These are phyloP conservation scores for Chloroclysta siterata DNA, from an alignment of 2,888 invertebrate species.

Conservation along the genomic window DNA sequence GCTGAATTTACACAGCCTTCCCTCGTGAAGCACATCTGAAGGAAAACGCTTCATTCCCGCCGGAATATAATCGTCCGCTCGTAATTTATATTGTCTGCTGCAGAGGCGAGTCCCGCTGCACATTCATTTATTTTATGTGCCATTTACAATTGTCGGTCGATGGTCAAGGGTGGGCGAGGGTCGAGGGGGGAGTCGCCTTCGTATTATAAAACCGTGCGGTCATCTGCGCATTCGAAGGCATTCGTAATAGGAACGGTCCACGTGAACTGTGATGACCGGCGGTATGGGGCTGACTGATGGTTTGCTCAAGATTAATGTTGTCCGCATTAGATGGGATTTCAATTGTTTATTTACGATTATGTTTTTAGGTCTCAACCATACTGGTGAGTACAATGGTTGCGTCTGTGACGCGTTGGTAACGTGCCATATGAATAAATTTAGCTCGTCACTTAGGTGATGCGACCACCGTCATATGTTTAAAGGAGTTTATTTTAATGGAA, in stretches of 20 bases:
- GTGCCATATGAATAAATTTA: neutral
- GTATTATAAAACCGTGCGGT: conserved; percentile 85
- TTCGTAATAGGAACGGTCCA: conserved; percentile 78
- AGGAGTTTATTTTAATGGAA: neutral
- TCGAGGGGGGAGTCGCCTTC: conserved; percentile 71
- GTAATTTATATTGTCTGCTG: conserved; percentile 86
- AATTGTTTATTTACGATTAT: conserved; percentile 19
- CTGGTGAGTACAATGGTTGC: no score
- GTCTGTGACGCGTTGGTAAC: no score
- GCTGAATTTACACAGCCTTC: conserved; percentile 60
- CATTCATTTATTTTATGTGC: conserved; percentile 87
- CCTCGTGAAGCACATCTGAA: conserved; percentile 73
- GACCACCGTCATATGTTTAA: neutral
- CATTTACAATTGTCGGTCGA: conserved; percentile 86
- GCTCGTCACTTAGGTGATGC: neutral
- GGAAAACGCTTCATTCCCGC: conserved; percentile 83
- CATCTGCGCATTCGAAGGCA: conserved; percentile 84
- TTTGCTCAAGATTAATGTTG: conserved; percentile 72
- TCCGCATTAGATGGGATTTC: conserved; percentile 26
- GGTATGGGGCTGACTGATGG: conserved; percentile 70
- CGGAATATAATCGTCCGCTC: conserved; percentile 85
- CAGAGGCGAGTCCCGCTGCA: conserved; percentile 85
- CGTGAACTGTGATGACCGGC: conserved; percentile 73
- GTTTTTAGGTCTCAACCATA: neutral
- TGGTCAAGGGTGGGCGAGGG: conserved; percentile 82